Base-by-base conservation (phyloP, 2,113 vertebrate species). In the Scomber scombrus region DNA sequence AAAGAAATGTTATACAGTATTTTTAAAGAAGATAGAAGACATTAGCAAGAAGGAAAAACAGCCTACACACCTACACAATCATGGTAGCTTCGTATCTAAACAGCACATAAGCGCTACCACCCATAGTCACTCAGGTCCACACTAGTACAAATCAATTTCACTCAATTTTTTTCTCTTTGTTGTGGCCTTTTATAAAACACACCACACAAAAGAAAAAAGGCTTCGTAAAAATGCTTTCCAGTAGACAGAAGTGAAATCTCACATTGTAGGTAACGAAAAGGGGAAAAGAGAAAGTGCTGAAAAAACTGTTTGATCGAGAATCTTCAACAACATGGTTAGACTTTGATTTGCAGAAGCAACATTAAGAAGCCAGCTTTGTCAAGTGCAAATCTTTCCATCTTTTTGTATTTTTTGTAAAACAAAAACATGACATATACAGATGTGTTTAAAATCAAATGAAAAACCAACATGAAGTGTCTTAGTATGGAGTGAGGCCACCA, bases 161-260 rank as follows among this genome's bases (percentile, higher is more conserved):
- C 58, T 80, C 72, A 40, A 18, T 23, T 50, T 63, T 11, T 47
- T 21, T 47, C 26, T 58, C 51, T 80, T 79, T 78, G 57, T 67
- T 66, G 45, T 40, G 46, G 58, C 21, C 80, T 75, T 85, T 82
- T 18, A 85, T 81, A 26, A 26, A 26, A 26, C 23, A n/a, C 69
- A 60, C 56, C 72, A 23, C 58, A 34, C 16, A 23, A n/a, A 16
- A 19, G 18, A 23, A n/a, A 16, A 16, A 16, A 54, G 26, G 51
- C 51, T 58, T 66, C 76, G 69, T 49, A 47, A 76, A 78, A 81
- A 68, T 0, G 34, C 45, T 71, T 50, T 63, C 57, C 51, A 26
- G 56, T 71, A 21, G 56, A 84, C 65, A 34, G 31, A 71, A 31
- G 29, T 45, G 74, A 77, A 81, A 74, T 18, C 64, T 18, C n/a